A percentile compares a stretch with the other conserved stretches of the same genome.
These are phyloP conservation scores for Poecilia velifera DNA, from an alignment of 2,797 vertebrate genomes.

Conservation along the genomic window DNA sequence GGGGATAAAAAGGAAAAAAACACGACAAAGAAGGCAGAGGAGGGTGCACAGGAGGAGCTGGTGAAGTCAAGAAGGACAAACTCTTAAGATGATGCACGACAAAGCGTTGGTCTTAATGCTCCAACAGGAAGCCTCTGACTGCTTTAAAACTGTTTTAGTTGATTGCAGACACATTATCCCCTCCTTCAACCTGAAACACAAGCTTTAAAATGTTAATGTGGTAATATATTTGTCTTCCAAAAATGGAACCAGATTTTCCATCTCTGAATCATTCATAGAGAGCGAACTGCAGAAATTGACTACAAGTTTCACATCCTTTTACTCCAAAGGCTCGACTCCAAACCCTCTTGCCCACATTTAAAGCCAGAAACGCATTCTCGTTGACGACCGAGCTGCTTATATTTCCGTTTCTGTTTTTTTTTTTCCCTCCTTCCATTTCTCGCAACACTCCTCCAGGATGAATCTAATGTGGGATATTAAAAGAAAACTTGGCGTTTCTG, in stretches of 20 bases:
- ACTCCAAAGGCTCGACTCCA: neutral
- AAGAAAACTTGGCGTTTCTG: neutral
- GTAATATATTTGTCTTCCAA: neutral
- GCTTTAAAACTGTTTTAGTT: neutral
- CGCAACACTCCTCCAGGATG: neutral
- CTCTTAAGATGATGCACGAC: neutral
- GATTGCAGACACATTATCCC: neutral
- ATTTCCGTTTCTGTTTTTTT: neutral
- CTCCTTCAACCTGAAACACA: neutral
- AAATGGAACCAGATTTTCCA: neutral
- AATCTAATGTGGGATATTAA: conserved; percentile 1
- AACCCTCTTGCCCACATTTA: neutral
- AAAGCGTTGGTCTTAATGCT: neutral
- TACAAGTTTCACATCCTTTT: neutral
- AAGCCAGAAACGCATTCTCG: neutral
- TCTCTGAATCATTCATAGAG: neutral
- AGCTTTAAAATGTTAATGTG: neutral
- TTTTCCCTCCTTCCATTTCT: neutral
- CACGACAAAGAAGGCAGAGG: neutral
- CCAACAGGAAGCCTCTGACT: neutral
- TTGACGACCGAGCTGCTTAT: neutral
- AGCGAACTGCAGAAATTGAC: neutral
- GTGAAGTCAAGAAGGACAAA: neutral
- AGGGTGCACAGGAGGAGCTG: neutral
- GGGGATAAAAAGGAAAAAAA: neutral